Evolutionary conservation across 2,113 vertebrate genomes (phyloP), one percentile per base, ranked within the genome.

Genomic region (Triplophysa tibetana): DNA sequence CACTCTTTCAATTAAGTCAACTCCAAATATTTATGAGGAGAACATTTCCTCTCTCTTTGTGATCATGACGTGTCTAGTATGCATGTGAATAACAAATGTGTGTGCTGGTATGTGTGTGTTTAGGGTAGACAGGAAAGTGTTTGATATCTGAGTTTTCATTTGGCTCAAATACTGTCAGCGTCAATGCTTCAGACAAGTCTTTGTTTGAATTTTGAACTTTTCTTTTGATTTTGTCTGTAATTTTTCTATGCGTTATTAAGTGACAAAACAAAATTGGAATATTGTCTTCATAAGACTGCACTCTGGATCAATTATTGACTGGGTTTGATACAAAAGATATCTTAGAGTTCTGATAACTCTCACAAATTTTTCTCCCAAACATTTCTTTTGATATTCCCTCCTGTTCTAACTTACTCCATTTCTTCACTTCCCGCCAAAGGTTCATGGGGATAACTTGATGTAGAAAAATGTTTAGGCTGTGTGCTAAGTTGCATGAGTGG

Each of bases 1-100:
- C 50, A 88, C 88, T 89, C 86, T 91, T 93, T 90, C 85, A 90
- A 91, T 92, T 92, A 90, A 73, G 81, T 81, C 79, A 87, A 90
- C 81, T 91, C 87, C 85, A 91, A 92, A 91, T 92, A 92, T 92
- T 90, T 91, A 92, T 79, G 77, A 85, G 86, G 82, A 78, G 85
- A 89, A 91, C 90, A 91, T 91, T 91, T 91, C 91, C 91, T 90
- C 88, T 61, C 69, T 66, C 62, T 78, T 33, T 75, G 70, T 76
- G 86, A 84, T 86, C 83, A 78, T 75, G 52, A 64, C n/a, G 84
- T 60, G 66, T 81, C 43, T 69, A 65, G 61, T 54, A 52, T 38
- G 62, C 24, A 52, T 65, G 75, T 29, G 45, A 65, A 77, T 77
- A 77, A 77, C 75, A 70, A 70, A 70, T 78, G 75, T 75, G 68